A percentile compares a stretch with the other conserved stretches of the same genome.
phyloP scores from a whole-genome alignment of 2,888 invertebrate genomes.

The Amblyjoppa fuscipennis region DNA sequence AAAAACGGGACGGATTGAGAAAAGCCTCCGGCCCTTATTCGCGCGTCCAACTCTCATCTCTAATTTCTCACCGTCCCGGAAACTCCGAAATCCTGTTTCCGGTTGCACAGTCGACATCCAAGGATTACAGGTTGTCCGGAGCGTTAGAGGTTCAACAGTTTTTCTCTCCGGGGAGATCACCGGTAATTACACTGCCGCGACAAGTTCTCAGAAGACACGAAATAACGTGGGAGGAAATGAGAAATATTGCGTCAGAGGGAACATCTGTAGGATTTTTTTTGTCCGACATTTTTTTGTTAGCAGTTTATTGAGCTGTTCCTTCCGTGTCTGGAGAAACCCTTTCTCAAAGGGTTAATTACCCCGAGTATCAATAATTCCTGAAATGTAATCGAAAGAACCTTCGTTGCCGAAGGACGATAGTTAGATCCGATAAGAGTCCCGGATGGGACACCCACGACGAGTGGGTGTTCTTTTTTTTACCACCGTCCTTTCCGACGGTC shows the following conservation, averaged over 20 bases:
- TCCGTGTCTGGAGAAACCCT: not conserved
- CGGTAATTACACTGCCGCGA: not conserved
- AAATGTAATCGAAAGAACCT: not conserved
- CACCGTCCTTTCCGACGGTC: constrained; percentile 16
- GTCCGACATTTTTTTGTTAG: not conserved
- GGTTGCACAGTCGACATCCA: not conserved
- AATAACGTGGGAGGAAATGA: not conserved
- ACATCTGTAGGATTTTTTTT: not conserved
- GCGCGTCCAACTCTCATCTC: not conserved
- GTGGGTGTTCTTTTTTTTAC: constrained; percentile 47
- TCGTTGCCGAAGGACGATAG: not conserved
- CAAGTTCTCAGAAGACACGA: not conserved
- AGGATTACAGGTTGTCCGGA: constrained; percentile 10
- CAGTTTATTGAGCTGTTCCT: not conserved
- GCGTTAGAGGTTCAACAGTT: not conserved
- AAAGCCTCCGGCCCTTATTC: not conserved
- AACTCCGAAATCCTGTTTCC: not conserved
- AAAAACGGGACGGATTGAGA: not conserved
- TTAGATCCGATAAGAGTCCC: constrained; percentile 14
- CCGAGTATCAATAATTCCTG: not conserved
- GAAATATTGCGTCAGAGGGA: not conserved
- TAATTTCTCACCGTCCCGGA: not conserved
- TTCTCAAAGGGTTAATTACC: not conserved
- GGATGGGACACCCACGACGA: not conserved
- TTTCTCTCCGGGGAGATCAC: constrained; percentile 3